Percentiles rank a stretch among this genome's conserved stretches.
Evolutionary conservation across 2,113 vertebrate species (phyloP).

Genomic region (Neomonachus schauinslandi): DNA sequence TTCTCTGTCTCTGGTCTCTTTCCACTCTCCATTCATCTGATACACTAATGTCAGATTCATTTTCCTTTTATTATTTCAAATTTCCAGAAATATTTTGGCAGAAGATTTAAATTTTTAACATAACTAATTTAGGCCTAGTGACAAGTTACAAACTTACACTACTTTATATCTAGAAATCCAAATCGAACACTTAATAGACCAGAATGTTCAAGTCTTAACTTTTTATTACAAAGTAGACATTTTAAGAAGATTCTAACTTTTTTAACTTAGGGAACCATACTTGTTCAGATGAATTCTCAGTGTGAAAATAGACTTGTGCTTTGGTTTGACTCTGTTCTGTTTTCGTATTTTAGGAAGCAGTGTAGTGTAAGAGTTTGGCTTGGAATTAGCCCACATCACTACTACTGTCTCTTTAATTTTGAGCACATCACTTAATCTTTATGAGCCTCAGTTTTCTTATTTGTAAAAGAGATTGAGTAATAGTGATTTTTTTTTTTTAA

Average conservation of each 20-base stretch:
- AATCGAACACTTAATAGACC: background rate
- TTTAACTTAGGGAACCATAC: background rate
- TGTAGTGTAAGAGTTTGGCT: slow-evolving; percentile 26
- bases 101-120: slow-evolving; percentile 6
- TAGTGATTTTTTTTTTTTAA: slow-evolving; percentile 1
- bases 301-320: background rate
- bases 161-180: background rate
- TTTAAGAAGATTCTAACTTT: slow-evolving; percentile 8
- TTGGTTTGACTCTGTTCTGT: slow-evolving; percentile 38
- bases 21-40: background rate
- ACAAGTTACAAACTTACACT: background rate
- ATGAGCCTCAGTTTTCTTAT: slow-evolving; percentile 2
- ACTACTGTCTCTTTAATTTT: background rate
- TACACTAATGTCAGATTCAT: background rate
- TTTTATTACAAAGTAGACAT: background rate
- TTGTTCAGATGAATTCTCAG: slow-evolving; percentile 27
- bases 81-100: background rate
- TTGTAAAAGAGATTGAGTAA: background rate
- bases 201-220: background rate
- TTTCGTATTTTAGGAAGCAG: slow-evolving; percentile 28
- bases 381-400: background rate
- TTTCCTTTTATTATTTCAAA: slow-evolving; percentile 48
- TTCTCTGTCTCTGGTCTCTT: background rate
- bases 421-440: slow-evolving; percentile 33
- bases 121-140: background rate